Evolutionary conservation across 2,113 vertebrate genomes (phyloP).

Genomic region (Polyodon spathula): DNA sequence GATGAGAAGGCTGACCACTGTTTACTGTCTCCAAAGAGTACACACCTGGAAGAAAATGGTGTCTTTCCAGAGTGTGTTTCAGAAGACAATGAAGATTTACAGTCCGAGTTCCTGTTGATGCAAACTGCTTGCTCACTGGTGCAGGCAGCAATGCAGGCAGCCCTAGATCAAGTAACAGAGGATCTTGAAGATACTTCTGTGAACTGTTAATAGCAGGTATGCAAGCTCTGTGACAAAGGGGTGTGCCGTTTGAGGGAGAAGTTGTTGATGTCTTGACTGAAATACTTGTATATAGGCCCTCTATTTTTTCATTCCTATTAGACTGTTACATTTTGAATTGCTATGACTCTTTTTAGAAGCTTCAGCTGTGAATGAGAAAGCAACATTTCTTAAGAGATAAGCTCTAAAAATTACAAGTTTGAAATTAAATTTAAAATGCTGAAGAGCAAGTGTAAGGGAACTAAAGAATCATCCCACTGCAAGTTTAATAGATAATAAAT

Average conservation of each 20-base stretch:
- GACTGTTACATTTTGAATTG: too few species aligned
- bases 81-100: neutral
- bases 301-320: neutral
- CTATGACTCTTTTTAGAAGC: too few species aligned
- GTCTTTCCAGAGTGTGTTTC: neutral
- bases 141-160: slow-evolving; percentile 27
- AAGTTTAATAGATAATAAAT: too few species aligned
- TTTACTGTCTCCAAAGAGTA: neutral
- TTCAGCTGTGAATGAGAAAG: too few species aligned
- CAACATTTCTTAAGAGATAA: too few species aligned
- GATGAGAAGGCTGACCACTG: too few species aligned
- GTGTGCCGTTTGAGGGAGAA: neutral
- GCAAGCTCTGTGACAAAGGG: slow-evolving; percentile 8
- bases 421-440: too few species aligned
- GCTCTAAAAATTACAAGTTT: too few species aligned
- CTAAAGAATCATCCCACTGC: too few species aligned
- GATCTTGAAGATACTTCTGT: slow-evolving; percentile 21
- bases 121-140: slow-evolving; percentile 35
- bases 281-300: neutral
- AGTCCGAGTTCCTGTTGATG: slow-evolving; percentile 25
- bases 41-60: neutral
- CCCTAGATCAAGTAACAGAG: slow-evolving; percentile 32
- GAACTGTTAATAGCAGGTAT: neutral
- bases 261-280: neutral
- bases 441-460: too few species aligned